Percentiles rank a stretch among this genome's conserved stretches.
phyloP scores from a whole-genome alignment of 2,113 vertebrate genomes.

The Leucopsar rothschildi region DNA sequence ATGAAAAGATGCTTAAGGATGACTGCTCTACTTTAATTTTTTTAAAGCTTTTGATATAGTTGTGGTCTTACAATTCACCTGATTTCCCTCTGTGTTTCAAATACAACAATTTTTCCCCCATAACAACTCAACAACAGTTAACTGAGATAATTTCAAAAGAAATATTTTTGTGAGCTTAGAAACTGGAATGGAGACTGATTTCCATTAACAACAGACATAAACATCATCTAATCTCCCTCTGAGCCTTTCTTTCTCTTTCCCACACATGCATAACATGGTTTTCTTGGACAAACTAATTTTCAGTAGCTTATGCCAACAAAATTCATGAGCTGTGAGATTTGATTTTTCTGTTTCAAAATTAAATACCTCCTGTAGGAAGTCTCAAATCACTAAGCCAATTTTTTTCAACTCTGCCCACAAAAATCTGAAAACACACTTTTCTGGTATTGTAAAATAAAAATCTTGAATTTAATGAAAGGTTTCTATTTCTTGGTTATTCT shows the following conservation, averaged over 20 bases:
- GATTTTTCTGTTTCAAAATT: conserved; percentile 13
- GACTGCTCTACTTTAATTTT: not conserved
- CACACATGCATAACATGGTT: not conserved
- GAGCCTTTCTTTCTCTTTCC: not conserved
- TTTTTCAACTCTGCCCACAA: not conserved
- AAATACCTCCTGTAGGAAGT: not conserved
- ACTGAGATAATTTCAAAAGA: not conserved
- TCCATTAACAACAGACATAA: not conserved
- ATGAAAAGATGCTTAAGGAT: not conserved
- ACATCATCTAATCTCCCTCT: not conserved
- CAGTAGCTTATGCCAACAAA: not conserved
- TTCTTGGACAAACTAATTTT: conserved; percentile 5
- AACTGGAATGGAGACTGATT: not conserved
- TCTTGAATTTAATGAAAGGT: not conserved
- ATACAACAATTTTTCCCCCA: not conserved
- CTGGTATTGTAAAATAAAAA: not conserved
- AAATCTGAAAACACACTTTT: not conserved
- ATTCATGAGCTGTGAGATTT: not conserved
- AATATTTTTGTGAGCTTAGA: not conserved
- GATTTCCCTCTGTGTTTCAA: not conserved
- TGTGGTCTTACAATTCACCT: not conserved
- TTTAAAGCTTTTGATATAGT: not conserved
- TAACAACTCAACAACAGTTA: not conserved
- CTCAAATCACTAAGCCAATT: not conserved
- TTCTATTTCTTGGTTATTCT: not conserved